These are phyloP conservation scores for Ceratosolen fusciceps DNA, from an alignment of 1,140 invertebrate species.

Conservation along the genomic window DNA sequence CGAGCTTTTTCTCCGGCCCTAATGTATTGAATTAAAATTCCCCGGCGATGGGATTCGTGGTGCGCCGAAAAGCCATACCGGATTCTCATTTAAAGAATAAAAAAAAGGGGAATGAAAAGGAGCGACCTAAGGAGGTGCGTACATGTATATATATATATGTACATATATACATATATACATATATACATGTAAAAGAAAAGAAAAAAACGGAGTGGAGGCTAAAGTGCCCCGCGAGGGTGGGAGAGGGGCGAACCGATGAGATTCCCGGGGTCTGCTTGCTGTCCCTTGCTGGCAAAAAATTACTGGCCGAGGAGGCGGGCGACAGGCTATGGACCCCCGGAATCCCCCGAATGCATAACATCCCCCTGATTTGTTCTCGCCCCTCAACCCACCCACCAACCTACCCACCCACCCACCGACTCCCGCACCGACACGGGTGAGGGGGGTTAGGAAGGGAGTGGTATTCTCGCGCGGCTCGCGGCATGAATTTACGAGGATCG, in stretches of 20 bases:
- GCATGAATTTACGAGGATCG: conserved; percentile 42
- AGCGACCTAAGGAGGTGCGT: background rate
- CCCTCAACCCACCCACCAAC: conserved; percentile 14
- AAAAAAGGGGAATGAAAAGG: background rate
- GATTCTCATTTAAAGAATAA: conserved; percentile 30
- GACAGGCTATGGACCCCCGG: background rate
- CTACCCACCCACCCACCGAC: conserved; percentile 12
- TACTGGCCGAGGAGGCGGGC: conserved; percentile 5
- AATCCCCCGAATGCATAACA: conserved; percentile 6
- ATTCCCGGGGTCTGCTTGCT: conserved; percentile 27
- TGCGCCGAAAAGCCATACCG: conserved; percentile 34
- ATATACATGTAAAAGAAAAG: too few relatives aligned
- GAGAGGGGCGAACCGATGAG: conserved; percentile 25
- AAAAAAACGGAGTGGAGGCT: background rate
- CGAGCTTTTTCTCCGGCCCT: conserved; percentile 36
- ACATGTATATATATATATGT: background rate
- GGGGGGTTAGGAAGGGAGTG: background rate
- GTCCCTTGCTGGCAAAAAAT: conserved; percentile 11
- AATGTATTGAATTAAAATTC: conserved; percentile 51
- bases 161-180: too few relatives aligned
- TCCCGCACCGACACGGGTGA: background rate
- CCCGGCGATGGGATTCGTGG: conserved; percentile 19
- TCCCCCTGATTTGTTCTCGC: conserved; percentile 40
- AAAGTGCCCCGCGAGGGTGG: background rate
- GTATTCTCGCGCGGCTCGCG: background rate